Percentiles rank a stretch among this genome's conserved stretches.
Evolutionary conservation across 1,140 invertebrate genomes (phyloP).

Genomic region (Caenorhabditis remanei): DNA sequence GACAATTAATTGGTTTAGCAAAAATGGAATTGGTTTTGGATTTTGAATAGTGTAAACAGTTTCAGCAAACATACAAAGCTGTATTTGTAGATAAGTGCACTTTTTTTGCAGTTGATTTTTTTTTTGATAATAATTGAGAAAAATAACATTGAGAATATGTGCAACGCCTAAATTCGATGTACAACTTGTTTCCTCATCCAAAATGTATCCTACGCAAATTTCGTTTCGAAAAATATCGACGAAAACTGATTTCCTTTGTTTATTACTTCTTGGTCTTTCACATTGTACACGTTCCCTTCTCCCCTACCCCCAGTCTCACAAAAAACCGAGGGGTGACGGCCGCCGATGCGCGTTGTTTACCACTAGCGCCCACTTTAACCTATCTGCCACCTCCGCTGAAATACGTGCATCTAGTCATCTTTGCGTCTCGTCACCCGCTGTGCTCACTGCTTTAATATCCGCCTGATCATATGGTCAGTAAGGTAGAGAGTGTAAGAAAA

Average conservation of each 20-base stretch:
- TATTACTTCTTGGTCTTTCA: not conserved
- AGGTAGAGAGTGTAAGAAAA: not conserved
- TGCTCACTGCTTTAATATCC: conserved; percentile 3
- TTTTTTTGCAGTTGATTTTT: too few relatives aligned
- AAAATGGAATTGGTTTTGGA: not conserved
- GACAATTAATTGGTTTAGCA: not conserved
- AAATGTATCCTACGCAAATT: too few relatives aligned
- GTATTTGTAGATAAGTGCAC: too few relatives aligned
- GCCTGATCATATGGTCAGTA: conserved; percentile 46
- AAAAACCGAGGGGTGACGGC: conserved; percentile 5
- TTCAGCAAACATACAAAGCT: too few relatives aligned
- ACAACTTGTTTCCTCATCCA: too few relatives aligned
- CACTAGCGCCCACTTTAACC: conserved; percentile 47
- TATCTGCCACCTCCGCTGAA: conserved; percentile 38
- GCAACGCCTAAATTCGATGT: too few relatives aligned
- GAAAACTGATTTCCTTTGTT: not conserved
- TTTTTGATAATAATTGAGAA: too few relatives aligned
- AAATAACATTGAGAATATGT: too few relatives aligned
- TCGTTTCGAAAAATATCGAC: not conserved
- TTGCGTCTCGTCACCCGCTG: conserved; percentile 41
- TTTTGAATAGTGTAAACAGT: too few relatives aligned
- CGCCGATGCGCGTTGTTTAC: conserved; percentile 36
- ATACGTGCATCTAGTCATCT: conserved; percentile 18
- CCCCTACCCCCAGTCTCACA: conserved; percentile 8
- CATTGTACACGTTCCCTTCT: conserved; percentile 31